A percentile compares a stretch with the other conserved stretches of the same genome.
These are phyloP conservation scores for Leptocoma aspasia DNA, from an alignment of 2,113 vertebrate species.

Conservation along the genomic window DNA sequence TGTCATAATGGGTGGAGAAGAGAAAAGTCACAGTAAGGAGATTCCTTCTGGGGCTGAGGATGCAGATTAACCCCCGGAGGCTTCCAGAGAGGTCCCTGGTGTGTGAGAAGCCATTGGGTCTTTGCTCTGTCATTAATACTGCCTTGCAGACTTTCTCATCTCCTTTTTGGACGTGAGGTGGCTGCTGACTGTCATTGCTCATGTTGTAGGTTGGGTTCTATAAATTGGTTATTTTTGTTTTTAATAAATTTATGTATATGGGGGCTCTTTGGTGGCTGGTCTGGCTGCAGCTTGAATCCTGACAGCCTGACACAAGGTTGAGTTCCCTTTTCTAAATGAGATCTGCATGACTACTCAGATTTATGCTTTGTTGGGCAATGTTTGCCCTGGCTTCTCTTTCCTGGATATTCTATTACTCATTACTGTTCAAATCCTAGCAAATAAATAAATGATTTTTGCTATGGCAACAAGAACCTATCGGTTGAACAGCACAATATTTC, in stretches of 20 bases:
- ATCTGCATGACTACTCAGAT: neutral
- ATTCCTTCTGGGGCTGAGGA: neutral
- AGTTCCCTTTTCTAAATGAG: neutral
- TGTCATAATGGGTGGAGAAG: neutral
- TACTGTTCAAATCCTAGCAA: neutral
- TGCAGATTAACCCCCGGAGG: neutral
- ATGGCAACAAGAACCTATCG: neutral
- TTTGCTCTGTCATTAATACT: neutral
- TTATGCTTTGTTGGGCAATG: neutral
- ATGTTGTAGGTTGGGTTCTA: neutral
- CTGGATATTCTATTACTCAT: neutral
- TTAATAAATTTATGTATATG: neutral
- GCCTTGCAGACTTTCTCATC: neutral
- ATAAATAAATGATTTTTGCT: slow-evolving; percentile 1
- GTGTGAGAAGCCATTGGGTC: neutral
- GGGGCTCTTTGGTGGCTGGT: neutral
- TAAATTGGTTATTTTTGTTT: neutral
- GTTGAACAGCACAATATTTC: neutral
- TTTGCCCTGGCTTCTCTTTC: neutral
- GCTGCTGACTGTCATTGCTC: neutral
- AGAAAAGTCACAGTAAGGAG: neutral
- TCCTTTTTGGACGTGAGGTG: neutral
- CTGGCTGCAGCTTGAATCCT: neutral
- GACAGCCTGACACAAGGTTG: neutral
- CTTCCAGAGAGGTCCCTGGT: neutral